These are phyloP conservation scores for Enteromius radiatus DNA, from an alignment of 2,797 vertebrate genomes.

Conservation along the genomic window DNA sequence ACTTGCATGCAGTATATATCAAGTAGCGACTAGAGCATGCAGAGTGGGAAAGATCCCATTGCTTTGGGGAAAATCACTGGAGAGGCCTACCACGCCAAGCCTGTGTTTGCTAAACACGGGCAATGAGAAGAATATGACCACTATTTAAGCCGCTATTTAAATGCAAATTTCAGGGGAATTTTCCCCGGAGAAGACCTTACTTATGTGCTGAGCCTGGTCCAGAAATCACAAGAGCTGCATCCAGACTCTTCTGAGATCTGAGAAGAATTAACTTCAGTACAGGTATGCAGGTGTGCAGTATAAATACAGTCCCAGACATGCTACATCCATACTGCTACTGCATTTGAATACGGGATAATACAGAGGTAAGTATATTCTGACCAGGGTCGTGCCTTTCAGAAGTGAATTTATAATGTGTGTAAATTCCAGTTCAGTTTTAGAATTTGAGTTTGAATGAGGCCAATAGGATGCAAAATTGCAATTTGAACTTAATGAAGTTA, in stretches of 20 bases:
- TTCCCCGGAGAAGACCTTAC: constrained; percentile 30
- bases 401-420: too few relatives aligned
- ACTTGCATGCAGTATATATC: constrained; percentile 31
- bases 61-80: constrained; percentile 21
- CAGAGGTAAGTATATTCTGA: neutral
- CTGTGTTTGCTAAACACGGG: constrained; percentile 38
- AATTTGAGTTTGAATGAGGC: neutral
- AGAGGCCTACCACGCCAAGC: neutral
- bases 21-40: constrained; percentile 11
- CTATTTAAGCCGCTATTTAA: constrained; percentile 47
- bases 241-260: neutral
- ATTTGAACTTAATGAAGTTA: neutral
- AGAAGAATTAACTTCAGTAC: constrained; percentile 9
- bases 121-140: constrained; percentile 38
- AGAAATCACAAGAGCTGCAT: constrained; percentile 34
- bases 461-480: neutral
- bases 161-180: constrained; percentile 50
- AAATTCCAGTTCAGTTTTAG: neutral
- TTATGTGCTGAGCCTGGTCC: constrained; percentile 34
- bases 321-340: neutral
- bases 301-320: constrained; percentile 27
- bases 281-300: constrained; percentile 20
- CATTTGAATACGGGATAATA: neutral
- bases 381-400: neutral
- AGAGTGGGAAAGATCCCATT: constrained; percentile 11